Evolutionary conservation across 2,113 vertebrate genomes (phyloP).

Genomic region (Dissostichus mawsoni): DNA sequence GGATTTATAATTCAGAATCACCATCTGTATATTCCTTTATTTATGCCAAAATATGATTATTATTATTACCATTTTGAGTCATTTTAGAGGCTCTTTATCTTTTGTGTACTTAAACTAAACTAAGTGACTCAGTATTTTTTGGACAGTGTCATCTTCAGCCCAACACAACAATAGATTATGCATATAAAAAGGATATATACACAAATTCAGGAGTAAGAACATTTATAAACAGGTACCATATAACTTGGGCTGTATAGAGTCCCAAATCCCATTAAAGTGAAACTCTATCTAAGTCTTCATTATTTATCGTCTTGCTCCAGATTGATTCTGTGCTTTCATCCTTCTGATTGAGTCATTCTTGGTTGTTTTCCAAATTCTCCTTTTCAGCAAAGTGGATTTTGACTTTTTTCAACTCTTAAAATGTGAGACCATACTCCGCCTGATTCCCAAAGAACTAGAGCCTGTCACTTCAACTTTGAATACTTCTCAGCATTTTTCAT

Average conservation of each 20-base stretch:
- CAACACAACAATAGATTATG: constrained; percentile 17
- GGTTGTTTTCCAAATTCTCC: constrained; percentile 15
- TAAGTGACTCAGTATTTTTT: background rate
- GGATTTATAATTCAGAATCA: constrained; percentile 58
- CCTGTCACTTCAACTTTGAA: background rate
- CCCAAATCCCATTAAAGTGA: background rate
- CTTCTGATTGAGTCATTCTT: constrained; percentile 5
- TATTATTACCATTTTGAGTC: background rate
- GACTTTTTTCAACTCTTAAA: constrained; percentile 3
- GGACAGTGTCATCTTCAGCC: constrained; percentile 2
- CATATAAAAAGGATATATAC: background rate
- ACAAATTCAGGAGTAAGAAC: background rate
- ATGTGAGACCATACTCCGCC: constrained; percentile 22
- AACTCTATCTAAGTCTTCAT: background rate
- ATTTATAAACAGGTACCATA: background rate
- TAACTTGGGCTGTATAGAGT: background rate
- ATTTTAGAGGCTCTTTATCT: constrained; percentile 28
- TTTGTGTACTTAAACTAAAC: constrained; percentile 12
- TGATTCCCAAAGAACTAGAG: background rate
- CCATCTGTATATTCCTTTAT: constrained; percentile 54
- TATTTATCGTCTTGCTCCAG: background rate
- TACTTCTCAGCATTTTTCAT: constrained; percentile 1
- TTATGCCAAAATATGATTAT: constrained; percentile 17
- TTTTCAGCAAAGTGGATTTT: constrained; percentile 7
- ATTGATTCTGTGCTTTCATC: constrained; percentile 7